Evolutionary conservation across 2,888 invertebrate genomes (phyloP), one percentile per base, ranked within the genome.

Genomic region (Macaria notata): DNA sequence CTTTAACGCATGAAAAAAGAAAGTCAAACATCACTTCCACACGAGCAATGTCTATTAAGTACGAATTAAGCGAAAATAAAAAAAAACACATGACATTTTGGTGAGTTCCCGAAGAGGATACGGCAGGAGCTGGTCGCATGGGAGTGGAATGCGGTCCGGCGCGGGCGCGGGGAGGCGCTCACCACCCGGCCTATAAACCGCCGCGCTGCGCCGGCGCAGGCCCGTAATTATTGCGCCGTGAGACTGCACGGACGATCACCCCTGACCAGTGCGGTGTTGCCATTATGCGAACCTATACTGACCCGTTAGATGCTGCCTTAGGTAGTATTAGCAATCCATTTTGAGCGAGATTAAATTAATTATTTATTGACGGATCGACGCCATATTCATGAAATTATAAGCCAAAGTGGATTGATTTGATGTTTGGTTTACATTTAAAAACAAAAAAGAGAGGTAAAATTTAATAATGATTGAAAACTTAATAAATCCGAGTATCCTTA

Each of bases 61-160:
- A 9, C 41, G 5, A 66, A 70, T 65, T 64, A 54, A 67, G 71
- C 66, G 62, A 71, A 65, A 73, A 76, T 79, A 81, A 83, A 84
- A 83, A 84, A 84, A 81, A 85, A 83, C 83, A 19, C 2, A 83
- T 80, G 82, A 85, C 81, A 84, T 87, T 89, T 89, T 79, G 84
- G 86, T 76, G 81, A 83, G 81, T 78, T 84, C 83, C 85, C 81
- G 83, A 70, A 78, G 78, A 81, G 79, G 80, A 79, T 78, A 76
- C 51, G 54, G 61, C 80, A 80, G 83, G 81, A 82, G 76, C 82
- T 83, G 82, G 88, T 86, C 88, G 88, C 87, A 87, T 91, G 90
- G 90, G 90, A 91, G 90, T 82, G 90, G 90, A 91, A 91, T 91
- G 90, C 86, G 87, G 90, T 90, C 83, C 85, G 80, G 81, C 83